Evolutionary conservation across 2,888 invertebrate genomes (phyloP), one percentile per base, ranked within the genome.

Genomic region (Cecidostiba fungosa): DNA sequence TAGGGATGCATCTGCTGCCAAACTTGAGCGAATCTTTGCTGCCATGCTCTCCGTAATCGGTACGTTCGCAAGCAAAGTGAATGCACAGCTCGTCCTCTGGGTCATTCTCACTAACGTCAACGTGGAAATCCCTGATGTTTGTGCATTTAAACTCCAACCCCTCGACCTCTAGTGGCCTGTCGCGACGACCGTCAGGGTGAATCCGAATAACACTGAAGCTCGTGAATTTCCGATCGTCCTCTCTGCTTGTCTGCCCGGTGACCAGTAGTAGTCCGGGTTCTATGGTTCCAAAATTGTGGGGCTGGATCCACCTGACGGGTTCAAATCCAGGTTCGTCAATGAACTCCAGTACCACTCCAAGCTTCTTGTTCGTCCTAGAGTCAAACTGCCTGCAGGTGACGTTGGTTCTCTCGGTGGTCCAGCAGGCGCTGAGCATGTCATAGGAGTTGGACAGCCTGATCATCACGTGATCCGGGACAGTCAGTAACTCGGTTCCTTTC

Each of bases 81-180:
- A 86, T 32, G 32, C 86, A 86, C 10, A 86, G n/a, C 62, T 86
- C 83, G 5, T 80, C 66, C 10, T 76, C 74, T 23, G 19, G 54
- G 36, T 66, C 76, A 23, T 77, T 72, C 23, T 86, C 86, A 6
- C 77, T 26, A 0, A 86, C 77, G 32, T 66, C 26, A 3, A 86
- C 54, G 1, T n/a, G 16, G 1, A 86, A 39, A 1, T 80, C 4
- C 4, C 19, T 5, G 16, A 77, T 59, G 4, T 14, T 72, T 12
- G 70, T 29, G 19, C 83, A 86, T 39, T 66, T 36, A 14, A 81
- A 83, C 14, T 72, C 62, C 23, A 86, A 10, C 2, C 62, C 80
- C 0, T 32, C 29, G 3, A 86, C 36, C 19, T 77, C 66, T 4
- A 86, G 5, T 2, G 80, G 83, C 0, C 70, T 80, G 16, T 78